These are phyloP conservation scores for Kryptolebias ocellatus DNA, from an alignment of 2,797 vertebrate species.

Conservation along the genomic window DNA sequence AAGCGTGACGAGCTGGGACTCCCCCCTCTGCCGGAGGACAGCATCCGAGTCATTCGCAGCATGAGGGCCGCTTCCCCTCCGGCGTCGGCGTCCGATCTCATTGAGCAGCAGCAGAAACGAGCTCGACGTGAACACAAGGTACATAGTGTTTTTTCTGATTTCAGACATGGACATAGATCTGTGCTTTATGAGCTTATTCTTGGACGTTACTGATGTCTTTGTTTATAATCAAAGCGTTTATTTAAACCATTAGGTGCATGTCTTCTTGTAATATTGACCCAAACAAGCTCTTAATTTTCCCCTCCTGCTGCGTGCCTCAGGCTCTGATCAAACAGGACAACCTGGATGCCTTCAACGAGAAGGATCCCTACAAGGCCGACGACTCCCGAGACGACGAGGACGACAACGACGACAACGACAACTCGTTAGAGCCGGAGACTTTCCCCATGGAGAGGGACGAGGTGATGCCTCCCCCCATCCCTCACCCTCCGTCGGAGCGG, in stretches of 20 bases:
- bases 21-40: conserved; percentile 95
- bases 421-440: conserved; percentile 90
- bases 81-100: conserved; percentile 94
- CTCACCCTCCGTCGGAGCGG: conserved; percentile 90
- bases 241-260: background rate
- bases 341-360: conserved; percentile 95
- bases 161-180: background rate
- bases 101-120: conserved; percentile 97
- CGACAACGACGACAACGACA: conserved; percentile 94
- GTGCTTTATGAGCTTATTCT: background rate
- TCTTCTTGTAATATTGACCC: background rate
- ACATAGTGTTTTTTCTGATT: background rate
- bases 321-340: conserved; percentile 98
- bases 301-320: conserved; percentile 65
- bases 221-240: background rate
- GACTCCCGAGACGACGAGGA: conserved; percentile 95
- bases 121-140: conserved; percentile 97
- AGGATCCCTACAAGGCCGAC: conserved; percentile 95
- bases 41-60: conserved; percentile 93
- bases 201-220: background rate
- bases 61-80: conserved; percentile 97
- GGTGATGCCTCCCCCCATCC: conserved; percentile 92
- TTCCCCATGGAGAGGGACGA: conserved; percentile 95
- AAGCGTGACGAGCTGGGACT: conserved; percentile 88
- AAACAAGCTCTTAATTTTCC: background rate